These are phyloP conservation scores for Cathartes aura DNA, from an alignment of 2,113 vertebrate genomes.

Conservation along the genomic window DNA sequence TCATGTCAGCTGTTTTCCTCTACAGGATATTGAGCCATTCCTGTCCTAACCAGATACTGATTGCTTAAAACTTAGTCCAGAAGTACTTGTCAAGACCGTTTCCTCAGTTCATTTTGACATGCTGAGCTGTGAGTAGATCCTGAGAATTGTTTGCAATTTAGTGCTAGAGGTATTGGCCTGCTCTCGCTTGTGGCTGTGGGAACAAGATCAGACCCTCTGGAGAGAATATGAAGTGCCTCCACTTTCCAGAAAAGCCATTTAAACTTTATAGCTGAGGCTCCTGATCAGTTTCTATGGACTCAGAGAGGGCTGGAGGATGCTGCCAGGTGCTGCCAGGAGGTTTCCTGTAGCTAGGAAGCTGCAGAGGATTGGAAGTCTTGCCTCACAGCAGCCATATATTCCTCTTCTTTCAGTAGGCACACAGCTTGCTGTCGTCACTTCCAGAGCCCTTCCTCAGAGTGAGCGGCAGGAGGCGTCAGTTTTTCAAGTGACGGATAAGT, in stretches of 20 bases:
- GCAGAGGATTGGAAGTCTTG: neutral
- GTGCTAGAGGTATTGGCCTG: neutral
- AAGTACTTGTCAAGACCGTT: conserved; percentile 81
- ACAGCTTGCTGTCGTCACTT: neutral
- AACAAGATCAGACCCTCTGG: neutral
- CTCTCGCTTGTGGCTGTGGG: neutral
- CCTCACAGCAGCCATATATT: neutral
- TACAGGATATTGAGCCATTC: conserved; percentile 86
- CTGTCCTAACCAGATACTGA: conserved; percentile 85
- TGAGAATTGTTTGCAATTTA: conserved; percentile 57
- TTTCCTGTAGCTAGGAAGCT: neutral
- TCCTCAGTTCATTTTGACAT: conserved; percentile 79
- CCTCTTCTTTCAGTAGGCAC: neutral
- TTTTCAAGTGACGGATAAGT: neutral
- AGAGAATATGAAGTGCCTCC: neutral
- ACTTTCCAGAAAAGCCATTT: neutral
- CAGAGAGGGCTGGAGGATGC: neutral
- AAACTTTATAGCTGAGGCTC: neutral
- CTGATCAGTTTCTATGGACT: neutral
- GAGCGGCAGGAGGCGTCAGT: neutral
- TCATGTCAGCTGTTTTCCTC: conserved; percentile 84
- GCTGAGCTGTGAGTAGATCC: conserved; percentile 73
- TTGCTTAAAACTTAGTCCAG: conserved; percentile 82
- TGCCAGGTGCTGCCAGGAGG: neutral
- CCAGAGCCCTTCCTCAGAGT: neutral